Evolutionary conservation across 92 coral and sea anemone species (phyloP).

Genomic region (Umimayanthus chanpuru): DNA sequence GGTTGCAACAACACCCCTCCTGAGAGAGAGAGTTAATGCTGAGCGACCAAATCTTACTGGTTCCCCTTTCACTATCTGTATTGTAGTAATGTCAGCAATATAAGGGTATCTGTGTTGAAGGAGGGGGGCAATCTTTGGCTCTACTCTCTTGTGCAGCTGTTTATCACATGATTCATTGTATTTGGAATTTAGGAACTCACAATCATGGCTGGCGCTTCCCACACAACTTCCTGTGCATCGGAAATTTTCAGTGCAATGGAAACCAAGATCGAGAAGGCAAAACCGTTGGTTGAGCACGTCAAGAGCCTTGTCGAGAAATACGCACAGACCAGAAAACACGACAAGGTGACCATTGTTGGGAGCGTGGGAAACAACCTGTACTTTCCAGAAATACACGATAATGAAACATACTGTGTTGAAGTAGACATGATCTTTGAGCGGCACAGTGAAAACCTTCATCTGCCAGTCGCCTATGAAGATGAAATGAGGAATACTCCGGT

Average conservation of each 20-base stretch:
- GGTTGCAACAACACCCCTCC: too few relatives aligned
- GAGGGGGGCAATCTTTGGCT: not conserved
- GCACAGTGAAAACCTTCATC: constrained; percentile 35
- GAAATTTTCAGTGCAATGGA: constrained; percentile 33
- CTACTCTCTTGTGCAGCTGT: not conserved
- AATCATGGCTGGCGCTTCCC: not conserved
- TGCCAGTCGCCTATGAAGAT: constrained; percentile 36
- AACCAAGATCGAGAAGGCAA: constrained; percentile 46
- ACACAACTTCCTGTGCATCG: not conserved
- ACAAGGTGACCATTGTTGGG: constrained; percentile 48
- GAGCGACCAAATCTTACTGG: too few relatives aligned
- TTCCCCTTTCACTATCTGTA: too few relatives aligned
- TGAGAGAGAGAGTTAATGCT: too few relatives aligned
- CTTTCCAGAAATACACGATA: constrained; percentile 51
- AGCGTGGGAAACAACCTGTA: constrained; percentile 54
- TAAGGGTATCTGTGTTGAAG: too few relatives aligned
- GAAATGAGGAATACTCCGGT: constrained; percentile 33
- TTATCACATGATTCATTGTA: not conserved
- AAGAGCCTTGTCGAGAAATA: constrained; percentile 38
- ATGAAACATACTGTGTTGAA: constrained; percentile 54
- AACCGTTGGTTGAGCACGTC: constrained; percentile 24
- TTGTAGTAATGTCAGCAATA: too few relatives aligned
- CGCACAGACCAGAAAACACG: constrained; percentile 49
- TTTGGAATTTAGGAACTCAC: not conserved
- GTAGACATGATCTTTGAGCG: constrained; percentile 58